A percentile compares a stretch with the other conserved stretches of the same genome.
Evolutionary conservation across 2,113 vertebrate species (phyloP).

Genomic region (pig (Sus scrofa)): DNA sequence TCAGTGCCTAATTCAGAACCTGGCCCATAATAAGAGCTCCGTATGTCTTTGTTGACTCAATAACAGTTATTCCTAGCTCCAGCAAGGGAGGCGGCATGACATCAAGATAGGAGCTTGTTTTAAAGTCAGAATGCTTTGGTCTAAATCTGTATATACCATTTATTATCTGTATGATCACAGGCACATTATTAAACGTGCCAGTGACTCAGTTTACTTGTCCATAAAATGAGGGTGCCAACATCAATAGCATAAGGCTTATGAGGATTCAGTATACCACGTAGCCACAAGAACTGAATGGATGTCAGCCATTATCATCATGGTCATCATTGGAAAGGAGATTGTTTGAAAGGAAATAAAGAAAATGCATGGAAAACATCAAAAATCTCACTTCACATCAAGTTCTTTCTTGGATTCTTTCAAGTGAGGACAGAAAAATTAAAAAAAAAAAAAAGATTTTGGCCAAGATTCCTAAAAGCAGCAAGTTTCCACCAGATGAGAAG

Average conservation of each 20-base stretch:
- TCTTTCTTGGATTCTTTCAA: slow-evolving; percentile 42
- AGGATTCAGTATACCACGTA: not conserved
- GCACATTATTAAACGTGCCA: not conserved
- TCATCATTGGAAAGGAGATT: not conserved
- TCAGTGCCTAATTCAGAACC: not conserved
- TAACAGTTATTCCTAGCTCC: not conserved
- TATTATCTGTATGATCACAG: not conserved
- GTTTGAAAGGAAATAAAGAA: slow-evolving; percentile 47
- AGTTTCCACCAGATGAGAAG: not conserved
- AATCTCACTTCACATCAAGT: slow-evolving; percentile 53
- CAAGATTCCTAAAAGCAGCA: slow-evolving; percentile 9
- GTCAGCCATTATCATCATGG: not conserved
- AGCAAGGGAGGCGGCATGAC: not conserved
- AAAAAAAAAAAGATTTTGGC: not conserved
- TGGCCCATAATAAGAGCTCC: not conserved
- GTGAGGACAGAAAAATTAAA: not conserved
- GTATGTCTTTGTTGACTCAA: not conserved
- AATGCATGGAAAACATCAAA: slow-evolving; percentile 41
- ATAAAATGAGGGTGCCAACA: not conserved
- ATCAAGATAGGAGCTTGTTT: not conserved
- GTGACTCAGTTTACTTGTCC: not conserved
- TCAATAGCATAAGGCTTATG: not conserved
- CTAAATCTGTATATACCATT: not conserved
- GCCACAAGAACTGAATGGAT: not conserved
- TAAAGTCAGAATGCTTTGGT: not conserved